Evolutionary conservation across 2,888 invertebrate species (phyloP).

Genomic region (Aphodius sticticus): DNA sequence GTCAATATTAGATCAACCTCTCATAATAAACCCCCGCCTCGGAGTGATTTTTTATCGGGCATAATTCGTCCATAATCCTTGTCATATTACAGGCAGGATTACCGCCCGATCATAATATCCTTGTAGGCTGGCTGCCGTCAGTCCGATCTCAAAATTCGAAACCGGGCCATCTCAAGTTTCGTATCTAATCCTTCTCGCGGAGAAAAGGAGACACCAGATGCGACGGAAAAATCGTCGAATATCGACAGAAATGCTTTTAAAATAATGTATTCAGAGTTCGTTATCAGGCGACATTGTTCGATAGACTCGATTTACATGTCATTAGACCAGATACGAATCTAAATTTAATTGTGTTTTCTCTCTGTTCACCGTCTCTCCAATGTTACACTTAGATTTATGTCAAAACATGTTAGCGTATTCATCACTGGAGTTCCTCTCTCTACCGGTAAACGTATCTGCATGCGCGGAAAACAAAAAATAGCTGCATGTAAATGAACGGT

Average conservation of each 20-base stretch:
- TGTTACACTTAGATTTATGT: constrained; percentile 31
- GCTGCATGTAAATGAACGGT: constrained; percentile 15
- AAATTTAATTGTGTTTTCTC: constrained; percentile 35
- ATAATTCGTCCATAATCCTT: constrained; percentile 4
- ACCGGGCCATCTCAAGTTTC: background rate
- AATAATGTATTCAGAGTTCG: constrained; percentile 14
- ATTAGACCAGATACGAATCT: constrained; percentile 36
- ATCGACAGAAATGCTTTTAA: constrained; percentile 19
- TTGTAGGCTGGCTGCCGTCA: background rate
- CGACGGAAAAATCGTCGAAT: background rate
- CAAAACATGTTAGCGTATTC: constrained; percentile 32
- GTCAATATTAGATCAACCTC: background rate
- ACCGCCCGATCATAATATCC: background rate
- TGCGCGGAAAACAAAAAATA: constrained; percentile 1
- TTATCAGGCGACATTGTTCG: constrained; percentile 29
- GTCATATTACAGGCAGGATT: constrained; percentile 4
- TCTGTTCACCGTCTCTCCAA: constrained; percentile 20
- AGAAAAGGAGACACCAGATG: background rate
- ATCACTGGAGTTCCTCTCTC: constrained; percentile 17
- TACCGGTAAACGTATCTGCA: background rate
- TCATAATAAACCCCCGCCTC: background rate
- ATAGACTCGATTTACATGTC: constrained; percentile 36
- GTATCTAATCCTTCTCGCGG: background rate
- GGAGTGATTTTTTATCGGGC: background rate
- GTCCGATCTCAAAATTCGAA: no score